phyloP scores from a whole-genome alignment of 2,797 vertebrate genomes.

The Masticophis lateralis region DNA sequence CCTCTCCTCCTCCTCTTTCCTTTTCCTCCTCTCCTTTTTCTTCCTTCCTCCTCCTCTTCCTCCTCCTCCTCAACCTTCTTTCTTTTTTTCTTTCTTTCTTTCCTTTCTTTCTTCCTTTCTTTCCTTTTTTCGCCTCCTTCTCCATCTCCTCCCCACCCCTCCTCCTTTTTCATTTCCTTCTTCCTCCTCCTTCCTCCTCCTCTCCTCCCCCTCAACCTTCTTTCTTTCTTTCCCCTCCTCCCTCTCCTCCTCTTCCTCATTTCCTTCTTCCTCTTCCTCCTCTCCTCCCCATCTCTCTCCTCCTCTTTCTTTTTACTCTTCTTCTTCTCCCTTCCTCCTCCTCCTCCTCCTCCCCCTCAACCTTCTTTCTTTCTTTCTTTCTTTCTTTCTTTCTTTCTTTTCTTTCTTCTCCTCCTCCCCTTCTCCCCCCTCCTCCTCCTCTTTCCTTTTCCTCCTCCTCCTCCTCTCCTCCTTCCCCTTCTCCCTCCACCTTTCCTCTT shows the following conservation, averaged over 20 bases:
- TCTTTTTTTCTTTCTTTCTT: too few species aligned
- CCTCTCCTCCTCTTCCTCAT: neutral
- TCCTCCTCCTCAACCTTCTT: too few species aligned
- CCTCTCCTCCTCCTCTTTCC: neutral
- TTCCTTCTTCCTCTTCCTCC: too few species aligned
- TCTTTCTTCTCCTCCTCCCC: too few species aligned
- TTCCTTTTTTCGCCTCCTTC: neutral
- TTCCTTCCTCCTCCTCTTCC: neutral
- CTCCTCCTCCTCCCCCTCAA: neutral
- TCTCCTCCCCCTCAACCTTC: neutral
- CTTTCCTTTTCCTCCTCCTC: neutral
- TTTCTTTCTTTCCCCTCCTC: too few species aligned
- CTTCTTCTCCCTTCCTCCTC: neutral
- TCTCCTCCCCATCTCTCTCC: neutral
- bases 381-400: too few species aligned
- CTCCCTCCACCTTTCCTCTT: neutral
- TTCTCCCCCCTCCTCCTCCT: neutral
- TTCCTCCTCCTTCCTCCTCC: neutral
- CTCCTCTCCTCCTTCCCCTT: neutral
- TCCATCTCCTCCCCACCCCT: neutral
- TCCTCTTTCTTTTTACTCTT: too few species aligned
- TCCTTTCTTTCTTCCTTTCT: neutral
- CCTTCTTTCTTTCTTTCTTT: too few species aligned
- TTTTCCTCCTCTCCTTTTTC: neutral
- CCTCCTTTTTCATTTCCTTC: accelerated